phyloP scores from a whole-genome alignment of 2,797 vertebrate genomes.

The Lophura swinhoii region DNA sequence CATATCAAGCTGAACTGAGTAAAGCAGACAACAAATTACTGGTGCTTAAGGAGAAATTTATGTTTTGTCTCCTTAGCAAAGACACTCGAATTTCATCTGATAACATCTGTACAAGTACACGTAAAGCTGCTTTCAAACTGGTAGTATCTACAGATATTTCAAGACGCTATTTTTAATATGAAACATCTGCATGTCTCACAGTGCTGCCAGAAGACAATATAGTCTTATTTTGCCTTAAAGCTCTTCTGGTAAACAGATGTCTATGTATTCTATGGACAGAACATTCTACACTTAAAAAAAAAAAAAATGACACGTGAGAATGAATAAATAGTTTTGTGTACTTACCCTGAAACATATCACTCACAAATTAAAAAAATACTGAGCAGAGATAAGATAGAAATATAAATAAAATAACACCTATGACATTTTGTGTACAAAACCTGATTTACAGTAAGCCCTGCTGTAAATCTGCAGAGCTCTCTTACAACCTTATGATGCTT shows the following conservation, averaged over 20 bases:
- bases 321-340: not conserved
- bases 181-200: not conserved
- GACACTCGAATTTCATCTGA: not conserved
- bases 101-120: not conserved
- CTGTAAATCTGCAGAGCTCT: not conserved
- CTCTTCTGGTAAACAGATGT: not conserved
- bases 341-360: not conserved
- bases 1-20: not conserved
- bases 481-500: not conserved
- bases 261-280: not conserved
- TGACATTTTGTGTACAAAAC: not conserved
- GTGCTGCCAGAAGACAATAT: not conserved
- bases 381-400: not conserved
- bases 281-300: not conserved
- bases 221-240: not conserved
- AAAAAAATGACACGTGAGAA: not conserved
- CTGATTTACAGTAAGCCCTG: not conserved
- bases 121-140: not conserved
- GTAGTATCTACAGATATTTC: not conserved
- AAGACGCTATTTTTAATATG: not conserved
- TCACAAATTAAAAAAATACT: not conserved
- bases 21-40: not conserved
- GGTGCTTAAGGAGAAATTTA: not conserved
- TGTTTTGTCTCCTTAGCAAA: not conserved
- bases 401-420: fast-evolving